These are phyloP conservation scores for Formicarius rufipectus DNA, from an alignment of 2,113 vertebrate genomes.

Conservation along the genomic window DNA sequence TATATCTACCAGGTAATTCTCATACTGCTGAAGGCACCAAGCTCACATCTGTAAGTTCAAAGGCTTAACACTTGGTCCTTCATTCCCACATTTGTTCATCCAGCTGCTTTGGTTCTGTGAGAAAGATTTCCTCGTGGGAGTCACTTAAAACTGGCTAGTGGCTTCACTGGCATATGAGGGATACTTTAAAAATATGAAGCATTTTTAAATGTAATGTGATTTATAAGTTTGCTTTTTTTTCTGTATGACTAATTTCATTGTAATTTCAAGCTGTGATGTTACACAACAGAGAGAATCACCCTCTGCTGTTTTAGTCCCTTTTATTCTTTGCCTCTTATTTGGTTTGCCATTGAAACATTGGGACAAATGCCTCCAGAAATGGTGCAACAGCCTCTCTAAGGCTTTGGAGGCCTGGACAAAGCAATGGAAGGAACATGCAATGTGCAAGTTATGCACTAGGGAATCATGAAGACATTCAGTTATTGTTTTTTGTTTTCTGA, in stretches of 20 bases:
- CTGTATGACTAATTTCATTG: slow-evolving; percentile 31
- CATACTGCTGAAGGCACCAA: neutral
- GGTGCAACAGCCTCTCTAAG: slow-evolving; percentile 45
- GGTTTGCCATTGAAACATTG: slow-evolving; percentile 35
- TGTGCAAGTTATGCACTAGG: slow-evolving; percentile 33
- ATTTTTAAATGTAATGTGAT: slow-evolving; percentile 22
- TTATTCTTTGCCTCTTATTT: slow-evolving; percentile 31
- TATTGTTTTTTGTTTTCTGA: slow-evolving; percentile 38
- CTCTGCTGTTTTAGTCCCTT: slow-evolving; percentile 16
- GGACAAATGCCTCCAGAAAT: slow-evolving; percentile 59
- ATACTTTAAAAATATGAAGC: neutral
- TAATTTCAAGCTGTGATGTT: slow-evolving; percentile 60
- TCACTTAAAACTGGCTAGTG: neutral
- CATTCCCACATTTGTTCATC: neutral
- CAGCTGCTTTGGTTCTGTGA: neutral
- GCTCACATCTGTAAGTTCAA: neutral
- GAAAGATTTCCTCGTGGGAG: neutral
- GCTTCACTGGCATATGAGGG: neutral
- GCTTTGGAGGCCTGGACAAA: slow-evolving; percentile 47
- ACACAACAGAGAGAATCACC: slow-evolving; percentile 43
- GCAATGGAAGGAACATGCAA: slow-evolving; percentile 40
- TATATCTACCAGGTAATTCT: neutral
- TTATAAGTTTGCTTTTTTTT: slow-evolving; percentile 31
- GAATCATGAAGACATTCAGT: slow-evolving; percentile 44
- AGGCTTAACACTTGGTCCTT: neutral